Percentiles rank a stretch among this genome's conserved stretches.
Conservation (phyloP, 2,113 vertebrate species). For the Onychostruthus taczanowskii region DNA sequence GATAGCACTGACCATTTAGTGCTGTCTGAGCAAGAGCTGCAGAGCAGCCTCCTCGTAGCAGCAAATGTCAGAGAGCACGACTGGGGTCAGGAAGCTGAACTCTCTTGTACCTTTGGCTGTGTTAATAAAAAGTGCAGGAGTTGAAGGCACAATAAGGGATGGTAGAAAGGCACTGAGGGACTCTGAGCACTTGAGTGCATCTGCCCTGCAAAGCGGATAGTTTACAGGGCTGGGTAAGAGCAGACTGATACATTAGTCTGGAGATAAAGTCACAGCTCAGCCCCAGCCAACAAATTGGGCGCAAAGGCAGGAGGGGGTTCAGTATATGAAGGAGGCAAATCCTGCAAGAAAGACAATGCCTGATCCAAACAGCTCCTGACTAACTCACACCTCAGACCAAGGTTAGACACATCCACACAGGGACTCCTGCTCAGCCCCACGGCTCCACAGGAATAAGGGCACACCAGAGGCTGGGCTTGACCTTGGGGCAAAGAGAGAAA, state of each 20-base stretch:
- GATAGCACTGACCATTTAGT: not conserved
- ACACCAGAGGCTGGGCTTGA: not conserved
- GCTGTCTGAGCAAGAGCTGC: not conserved
- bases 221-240: not conserved
- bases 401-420: not conserved
- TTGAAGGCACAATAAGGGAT: not conserved
- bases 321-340: not conserved
- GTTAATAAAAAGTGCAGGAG: not conserved
- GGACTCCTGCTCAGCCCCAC: not conserved
- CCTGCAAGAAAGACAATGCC: not conserved
- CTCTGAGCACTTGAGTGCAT: not conserved
- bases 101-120: not conserved
- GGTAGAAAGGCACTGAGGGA: not conserved
- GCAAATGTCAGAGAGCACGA: slow-evolving; percentile 41
- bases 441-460: not conserved
- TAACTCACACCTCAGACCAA: not conserved
- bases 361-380: not conserved
- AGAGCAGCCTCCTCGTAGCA: not conserved
- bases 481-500: not conserved
- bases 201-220: not conserved
- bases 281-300: not conserved
- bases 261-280: not conserved
- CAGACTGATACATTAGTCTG: not conserved
- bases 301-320: not conserved
- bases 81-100: slow-evolving; percentile 1